phyloP scores from a whole-genome alignment of 2,797 vertebrate species.

The Etheostoma nigrum region DNA sequence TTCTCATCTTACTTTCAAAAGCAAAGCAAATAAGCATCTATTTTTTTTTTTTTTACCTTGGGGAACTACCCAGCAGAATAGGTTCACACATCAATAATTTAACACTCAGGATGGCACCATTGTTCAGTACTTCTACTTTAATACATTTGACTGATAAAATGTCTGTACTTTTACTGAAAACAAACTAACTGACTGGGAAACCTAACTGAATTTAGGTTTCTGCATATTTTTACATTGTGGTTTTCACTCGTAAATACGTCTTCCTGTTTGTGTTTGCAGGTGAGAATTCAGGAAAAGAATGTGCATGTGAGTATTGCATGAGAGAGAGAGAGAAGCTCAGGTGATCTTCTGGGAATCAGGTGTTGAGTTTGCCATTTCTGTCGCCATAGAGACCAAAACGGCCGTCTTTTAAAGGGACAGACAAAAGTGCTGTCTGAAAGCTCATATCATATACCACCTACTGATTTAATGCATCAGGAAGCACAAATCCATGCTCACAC shows the following conservation, averaged over 20 bases:
- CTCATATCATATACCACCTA: conserved; percentile 31
- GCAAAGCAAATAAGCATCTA: neutral
- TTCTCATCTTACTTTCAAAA: neutral
- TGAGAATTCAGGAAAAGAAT: neutral
- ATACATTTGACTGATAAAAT: neutral
- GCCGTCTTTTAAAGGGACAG: conserved; percentile 47
- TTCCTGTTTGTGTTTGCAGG: neutral
- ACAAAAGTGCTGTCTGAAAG: conserved; percentile 38
- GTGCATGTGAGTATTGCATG: neutral
- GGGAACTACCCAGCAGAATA: neutral
- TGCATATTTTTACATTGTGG: neutral
- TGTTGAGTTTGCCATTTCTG: conserved; percentile 63
- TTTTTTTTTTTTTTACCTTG: too few relatives aligned
- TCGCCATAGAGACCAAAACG: conserved; percentile 63
- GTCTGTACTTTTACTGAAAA: neutral
- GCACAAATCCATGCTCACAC: conserved; percentile 17
- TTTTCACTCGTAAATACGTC: neutral
- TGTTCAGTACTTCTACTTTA: neutral
- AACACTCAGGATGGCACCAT: neutral
- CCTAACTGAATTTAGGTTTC: neutral
- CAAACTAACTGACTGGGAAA: too few relatives aligned
- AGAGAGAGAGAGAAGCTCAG: conserved; percentile 37
- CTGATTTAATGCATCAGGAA: conserved; percentile 13
- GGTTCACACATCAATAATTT: conserved; percentile 39
- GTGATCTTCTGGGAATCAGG: conserved; percentile 64